Evolutionary conservation across 1,140 invertebrate genomes (phyloP), one percentile per base, ranked within the genome.

Genomic region (Caenorhabditis tropicalis): DNA sequence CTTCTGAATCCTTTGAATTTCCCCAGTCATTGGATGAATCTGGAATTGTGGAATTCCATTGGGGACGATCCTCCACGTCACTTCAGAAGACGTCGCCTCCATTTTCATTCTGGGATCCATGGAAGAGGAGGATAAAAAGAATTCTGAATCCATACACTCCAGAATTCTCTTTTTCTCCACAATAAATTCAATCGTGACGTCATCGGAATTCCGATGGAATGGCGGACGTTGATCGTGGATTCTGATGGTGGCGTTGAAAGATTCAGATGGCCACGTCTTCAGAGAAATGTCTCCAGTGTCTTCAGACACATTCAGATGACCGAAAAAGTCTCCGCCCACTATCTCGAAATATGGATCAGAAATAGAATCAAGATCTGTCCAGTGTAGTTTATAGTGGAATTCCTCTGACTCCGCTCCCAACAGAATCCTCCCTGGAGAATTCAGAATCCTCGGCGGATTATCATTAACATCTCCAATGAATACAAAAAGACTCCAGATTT

Each of bases 381-480:
- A 74, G 1, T 36, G 12, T n/a, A 74, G 24, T 43, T 46, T 15
- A 31, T 74, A 74, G 4, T 74, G 9, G 0, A 74, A 24, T 12
- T 65, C 36, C 0, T 43, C 36, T 16, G 43, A 24, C 12, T 65
- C 36, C 0, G 21, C 36, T 16, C 10, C 33, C 0, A 43, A n/a
- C 10, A 74, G 43, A 12, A 74, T 74, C 24, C n/a, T n/a, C 0
- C 21, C 65, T 1, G 65, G 65, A 4, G 65, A 33, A 74, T 74
- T 74, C 65, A 74, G 36, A 43, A 74, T 74, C 15, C 43, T 43
- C n/a, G 65, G 65, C 6, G 12, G 1, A n/a, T 74, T 74, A 46
- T 74, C 65, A 21, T 74, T 74, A 15, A 74, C 65, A 29, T 74
- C 65, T 24, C n/a, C 36, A 24, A 74, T 74, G 36, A 74, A 74